A percentile compares a stretch with the other conserved stretches of the same genome.
Conservation (phyloP, 2,888 invertebrate genomes). For the Agrochola litura region DNA sequence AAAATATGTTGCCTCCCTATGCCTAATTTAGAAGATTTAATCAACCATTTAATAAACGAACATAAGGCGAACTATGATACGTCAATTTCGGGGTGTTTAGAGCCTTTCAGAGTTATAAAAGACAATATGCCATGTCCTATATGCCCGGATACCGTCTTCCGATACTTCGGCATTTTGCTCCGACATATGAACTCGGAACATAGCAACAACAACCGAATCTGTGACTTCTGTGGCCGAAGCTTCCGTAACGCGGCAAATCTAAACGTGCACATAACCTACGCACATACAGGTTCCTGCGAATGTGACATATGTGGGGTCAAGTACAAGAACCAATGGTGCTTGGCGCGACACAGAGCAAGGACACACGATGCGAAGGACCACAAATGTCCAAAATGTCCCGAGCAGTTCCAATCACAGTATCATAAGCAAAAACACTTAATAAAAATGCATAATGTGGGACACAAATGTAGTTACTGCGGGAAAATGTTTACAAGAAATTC, state of each 20-base stretch:
- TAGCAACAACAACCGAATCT: conserved; percentile 84
- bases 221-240: conserved; percentile 84
- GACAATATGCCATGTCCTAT: conserved; percentile 84
- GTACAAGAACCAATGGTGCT: conserved; percentile 83
- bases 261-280: conserved; percentile 81
- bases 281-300: conserved; percentile 81
- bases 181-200: conserved; percentile 85
- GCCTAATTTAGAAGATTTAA: conserved; percentile 74
- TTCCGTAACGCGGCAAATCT: conserved; percentile 82
- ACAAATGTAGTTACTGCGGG: conserved; percentile 83
- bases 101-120: conserved; percentile 81
- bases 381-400: conserved; percentile 84
- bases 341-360: conserved; percentile 84
- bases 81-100: conserved; percentile 78
- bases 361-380: conserved; percentile 83
- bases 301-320: conserved; percentile 81
- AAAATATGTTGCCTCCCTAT: conserved; percentile 77
- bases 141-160: conserved; percentile 78
- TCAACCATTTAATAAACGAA: conserved; percentile 81
- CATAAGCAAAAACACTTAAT: conserved; percentile 89
- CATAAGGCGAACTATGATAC: conserved; percentile 84
- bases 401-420: conserved; percentile 87
- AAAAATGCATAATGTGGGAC: conserved; percentile 85
- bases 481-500: conserved; percentile 87
- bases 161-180: conserved; percentile 82